phyloP scores from a whole-genome alignment of 2,797 vertebrate species.

The Oreortyx pictus region DNA sequence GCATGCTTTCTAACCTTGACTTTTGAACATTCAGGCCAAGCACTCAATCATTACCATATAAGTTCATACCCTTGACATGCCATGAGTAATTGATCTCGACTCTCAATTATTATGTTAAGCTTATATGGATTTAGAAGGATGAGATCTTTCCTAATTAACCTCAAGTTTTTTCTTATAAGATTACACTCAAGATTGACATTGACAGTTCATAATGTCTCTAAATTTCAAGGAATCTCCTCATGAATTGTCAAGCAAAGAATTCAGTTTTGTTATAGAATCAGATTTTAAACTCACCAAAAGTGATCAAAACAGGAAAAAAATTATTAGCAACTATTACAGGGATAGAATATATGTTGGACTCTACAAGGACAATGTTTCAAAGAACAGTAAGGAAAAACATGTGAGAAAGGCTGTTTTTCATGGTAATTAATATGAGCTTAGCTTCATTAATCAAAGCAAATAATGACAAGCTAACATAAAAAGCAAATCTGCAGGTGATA shows the following conservation, averaged over 20 bases:
- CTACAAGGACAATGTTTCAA: background rate
- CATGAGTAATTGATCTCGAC: conserved; percentile 72
- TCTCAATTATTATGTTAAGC: conserved; percentile 74
- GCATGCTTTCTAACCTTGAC: conserved; percentile 72
- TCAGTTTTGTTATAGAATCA: conserved; percentile 13
- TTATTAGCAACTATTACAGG: background rate
- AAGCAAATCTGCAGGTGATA: background rate
- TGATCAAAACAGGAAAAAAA: background rate
- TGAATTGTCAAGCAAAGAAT: conserved; percentile 32
- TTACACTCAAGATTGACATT: conserved; percentile 72
- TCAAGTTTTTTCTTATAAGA: conserved; percentile 68
- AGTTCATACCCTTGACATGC: conserved; percentile 69
- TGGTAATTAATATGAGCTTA: background rate
- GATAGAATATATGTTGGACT: background rate
- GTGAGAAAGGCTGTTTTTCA: background rate
- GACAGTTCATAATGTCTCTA: conserved; percentile 72
- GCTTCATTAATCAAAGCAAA: background rate
- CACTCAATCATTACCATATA: conserved; percentile 57
- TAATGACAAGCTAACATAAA: background rate
- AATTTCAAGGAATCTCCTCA: conserved; percentile 65
- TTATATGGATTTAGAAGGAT: conserved; percentile 74
- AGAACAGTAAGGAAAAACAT: background rate
- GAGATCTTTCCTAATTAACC: conserved; percentile 75
- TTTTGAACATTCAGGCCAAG: conserved; percentile 68
- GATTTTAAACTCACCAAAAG: conserved; percentile 1